phyloP scores from a whole-genome alignment of 1,140 invertebrate species.

The Papilio helenus region DNA sequence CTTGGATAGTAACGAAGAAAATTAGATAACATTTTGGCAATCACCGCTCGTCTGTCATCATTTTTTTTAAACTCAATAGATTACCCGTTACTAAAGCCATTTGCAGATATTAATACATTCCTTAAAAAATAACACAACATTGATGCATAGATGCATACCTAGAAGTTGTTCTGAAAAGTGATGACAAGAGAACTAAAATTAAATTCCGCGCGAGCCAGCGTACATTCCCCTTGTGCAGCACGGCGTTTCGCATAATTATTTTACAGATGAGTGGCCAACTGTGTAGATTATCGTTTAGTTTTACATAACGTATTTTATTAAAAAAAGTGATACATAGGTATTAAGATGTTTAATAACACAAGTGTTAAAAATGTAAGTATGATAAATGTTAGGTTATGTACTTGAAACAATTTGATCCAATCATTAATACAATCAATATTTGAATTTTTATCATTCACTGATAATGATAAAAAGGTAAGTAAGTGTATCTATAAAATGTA shows the following conservation, averaged over 20 bases:
- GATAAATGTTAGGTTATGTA: conserved; percentile 42
- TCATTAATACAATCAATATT: conserved; percentile 23
- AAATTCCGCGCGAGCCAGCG: conserved; percentile 31
- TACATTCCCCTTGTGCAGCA: conserved; percentile 31
- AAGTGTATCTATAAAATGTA: conserved; percentile 18
- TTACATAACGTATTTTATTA: conserved; percentile 2
- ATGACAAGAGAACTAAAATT: conserved; percentile 34
- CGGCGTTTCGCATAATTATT: conserved; percentile 22
- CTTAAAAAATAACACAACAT: background rate
- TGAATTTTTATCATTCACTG: conserved; percentile 35
- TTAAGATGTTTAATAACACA: conserved; percentile 21
- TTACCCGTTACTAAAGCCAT: background rate
- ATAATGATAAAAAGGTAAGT: conserved; percentile 36
- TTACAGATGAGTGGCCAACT: conserved; percentile 10
- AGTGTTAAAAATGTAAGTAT: conserved; percentile 54
- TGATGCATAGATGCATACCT: background rate
- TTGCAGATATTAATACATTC: background rate
- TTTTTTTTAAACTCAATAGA: background rate
- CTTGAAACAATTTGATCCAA: conserved; percentile 9
- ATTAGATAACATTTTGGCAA: background rate
- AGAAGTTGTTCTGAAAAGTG: background rate
- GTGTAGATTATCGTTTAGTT: conserved; percentile 1
- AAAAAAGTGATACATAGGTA: background rate
- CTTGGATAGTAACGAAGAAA: background rate
- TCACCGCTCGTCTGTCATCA: background rate